Evolutionary conservation across 2,113 vertebrate species (phyloP).

Genomic region (Chitala chitala): DNA sequence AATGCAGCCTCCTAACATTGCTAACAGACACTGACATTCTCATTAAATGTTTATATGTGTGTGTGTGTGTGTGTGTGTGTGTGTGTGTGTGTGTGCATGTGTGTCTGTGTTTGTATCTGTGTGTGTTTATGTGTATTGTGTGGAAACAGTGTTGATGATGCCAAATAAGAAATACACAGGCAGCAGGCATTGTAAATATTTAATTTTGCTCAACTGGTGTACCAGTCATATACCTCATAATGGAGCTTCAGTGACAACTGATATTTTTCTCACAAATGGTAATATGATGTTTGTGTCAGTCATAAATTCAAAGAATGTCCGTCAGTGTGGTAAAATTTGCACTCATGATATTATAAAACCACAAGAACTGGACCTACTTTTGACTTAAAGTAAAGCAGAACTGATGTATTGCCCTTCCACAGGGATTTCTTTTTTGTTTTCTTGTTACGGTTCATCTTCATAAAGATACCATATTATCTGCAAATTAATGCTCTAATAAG

Average conservation of each 20-base stretch:
- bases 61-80: neutral
- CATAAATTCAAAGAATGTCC: neutral
- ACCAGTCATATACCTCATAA: neutral
- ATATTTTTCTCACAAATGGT: neutral
- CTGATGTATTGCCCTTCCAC: too few species aligned
- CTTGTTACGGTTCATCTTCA: too few species aligned
- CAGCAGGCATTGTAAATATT: neutral
- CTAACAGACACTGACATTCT: neutral
- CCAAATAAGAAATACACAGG: neutral
- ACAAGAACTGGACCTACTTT: too few species aligned
- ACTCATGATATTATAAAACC: too few species aligned
- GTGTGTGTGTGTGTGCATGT: neutral
- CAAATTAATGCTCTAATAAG: too few species aligned
- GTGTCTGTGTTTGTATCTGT: neutral
- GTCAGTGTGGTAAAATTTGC: neutral
- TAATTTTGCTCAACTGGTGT: neutral
- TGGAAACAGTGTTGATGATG: neutral
- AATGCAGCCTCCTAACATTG: neutral
- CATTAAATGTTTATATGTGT: too few species aligned
- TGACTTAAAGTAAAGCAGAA: too few species aligned
- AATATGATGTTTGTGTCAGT: neutral
- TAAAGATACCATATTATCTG: too few species aligned
- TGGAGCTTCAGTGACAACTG: neutral
- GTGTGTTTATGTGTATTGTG: neutral
- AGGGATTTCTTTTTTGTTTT: too few species aligned